A percentile compares a stretch with the other conserved stretches of the same genome.
phyloP scores from a whole-genome alignment of 2,888 invertebrate genomes.

The Diogma glabrata region DNA sequence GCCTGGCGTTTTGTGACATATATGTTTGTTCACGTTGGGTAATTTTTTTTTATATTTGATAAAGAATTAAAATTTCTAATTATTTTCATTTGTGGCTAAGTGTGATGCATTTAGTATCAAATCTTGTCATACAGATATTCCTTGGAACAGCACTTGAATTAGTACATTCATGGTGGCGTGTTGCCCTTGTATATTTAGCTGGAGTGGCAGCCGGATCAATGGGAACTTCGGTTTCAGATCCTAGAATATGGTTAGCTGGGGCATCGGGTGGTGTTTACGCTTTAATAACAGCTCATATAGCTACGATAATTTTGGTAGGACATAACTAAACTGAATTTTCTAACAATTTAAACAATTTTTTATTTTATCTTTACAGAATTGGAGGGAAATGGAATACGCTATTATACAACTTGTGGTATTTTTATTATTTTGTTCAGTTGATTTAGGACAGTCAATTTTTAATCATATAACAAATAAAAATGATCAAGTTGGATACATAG shows the following conservation, averaged over 20 bases:
- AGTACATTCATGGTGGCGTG: slow-evolving; percentile 93
- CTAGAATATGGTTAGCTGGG: slow-evolving; percentile 72
- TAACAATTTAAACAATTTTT: slow-evolving; percentile 11
- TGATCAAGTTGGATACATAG: slow-evolving; percentile 83
- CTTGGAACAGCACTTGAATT: slow-evolving; percentile 91
- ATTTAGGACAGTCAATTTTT: slow-evolving; percentile 84
- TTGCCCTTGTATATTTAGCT: slow-evolving; percentile 68
- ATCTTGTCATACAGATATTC: slow-evolving; percentile 82
- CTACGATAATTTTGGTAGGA: slow-evolving; percentile 67
- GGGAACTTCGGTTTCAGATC: slow-evolving; percentile 70
- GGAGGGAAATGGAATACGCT: slow-evolving; percentile 95
- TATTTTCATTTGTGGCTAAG: slow-evolving; percentile 32
- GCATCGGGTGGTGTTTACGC: slow-evolving; percentile 95
- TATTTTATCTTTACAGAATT: slow-evolving; percentile 54
- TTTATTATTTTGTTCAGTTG: slow-evolving; percentile 65
- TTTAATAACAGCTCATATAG: slow-evolving; percentile 83
- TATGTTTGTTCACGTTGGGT: slow-evolving; percentile 94
- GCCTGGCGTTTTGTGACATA: slow-evolving; percentile 91
- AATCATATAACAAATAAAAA: slow-evolving; percentile 60
- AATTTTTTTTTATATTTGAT: slow-evolving; percentile 12
- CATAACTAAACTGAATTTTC: not conserved
- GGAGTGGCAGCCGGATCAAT: slow-evolving; percentile 79
- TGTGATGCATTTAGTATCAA: slow-evolving; percentile 77
- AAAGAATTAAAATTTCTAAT: not conserved
- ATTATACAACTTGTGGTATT: slow-evolving; percentile 74